Percentiles rank a stretch among this genome's conserved stretches.
Evolutionary conservation across 2,888 invertebrate species (phyloP).

Genomic region (Eulithis prunata): DNA sequence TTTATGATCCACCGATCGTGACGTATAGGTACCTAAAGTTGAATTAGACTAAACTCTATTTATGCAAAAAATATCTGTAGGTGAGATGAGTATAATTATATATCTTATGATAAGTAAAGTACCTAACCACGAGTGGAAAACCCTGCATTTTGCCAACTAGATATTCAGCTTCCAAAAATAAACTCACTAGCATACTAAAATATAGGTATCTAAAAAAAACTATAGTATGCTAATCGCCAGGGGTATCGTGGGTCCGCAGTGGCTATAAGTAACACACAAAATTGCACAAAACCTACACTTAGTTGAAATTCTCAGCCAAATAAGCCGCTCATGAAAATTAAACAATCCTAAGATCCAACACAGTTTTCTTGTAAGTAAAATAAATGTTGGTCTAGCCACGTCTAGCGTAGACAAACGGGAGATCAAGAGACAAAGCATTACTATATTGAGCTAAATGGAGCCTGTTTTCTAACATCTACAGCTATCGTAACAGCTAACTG

Average conservation of each 20-base stretch:
- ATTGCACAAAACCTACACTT: background rate
- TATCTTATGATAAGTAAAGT: too few relatives aligned
- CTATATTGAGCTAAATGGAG: constrained; percentile 47
- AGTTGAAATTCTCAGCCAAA: background rate
- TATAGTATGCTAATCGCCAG: too few relatives aligned
- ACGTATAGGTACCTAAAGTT: too few relatives aligned
- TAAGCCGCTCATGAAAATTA: background rate
- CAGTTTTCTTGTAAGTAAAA: constrained; percentile 21
- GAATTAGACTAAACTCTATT: too few relatives aligned
- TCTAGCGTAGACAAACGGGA: constrained; percentile 21
- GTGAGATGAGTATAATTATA: background rate
- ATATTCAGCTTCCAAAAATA: too few relatives aligned
- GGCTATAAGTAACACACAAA: too few relatives aligned
- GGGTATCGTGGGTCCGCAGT: too few relatives aligned
- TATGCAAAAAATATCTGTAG: background rate
- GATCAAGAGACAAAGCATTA: constrained; percentile 37
- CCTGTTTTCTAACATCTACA: constrained; percentile 33
- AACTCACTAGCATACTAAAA: too few relatives aligned
- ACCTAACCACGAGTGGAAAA: too few relatives aligned
- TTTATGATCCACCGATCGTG: too few relatives aligned
- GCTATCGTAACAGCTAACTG: constrained; percentile 19
- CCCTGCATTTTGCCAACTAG: too few relatives aligned
- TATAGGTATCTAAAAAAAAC: too few relatives aligned
- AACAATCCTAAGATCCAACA: constrained; percentile 8
- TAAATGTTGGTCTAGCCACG: constrained; percentile 14